Base-by-base conservation (phyloP, 2,113 vertebrate species). In the Eleginops maclovinus region DNA sequence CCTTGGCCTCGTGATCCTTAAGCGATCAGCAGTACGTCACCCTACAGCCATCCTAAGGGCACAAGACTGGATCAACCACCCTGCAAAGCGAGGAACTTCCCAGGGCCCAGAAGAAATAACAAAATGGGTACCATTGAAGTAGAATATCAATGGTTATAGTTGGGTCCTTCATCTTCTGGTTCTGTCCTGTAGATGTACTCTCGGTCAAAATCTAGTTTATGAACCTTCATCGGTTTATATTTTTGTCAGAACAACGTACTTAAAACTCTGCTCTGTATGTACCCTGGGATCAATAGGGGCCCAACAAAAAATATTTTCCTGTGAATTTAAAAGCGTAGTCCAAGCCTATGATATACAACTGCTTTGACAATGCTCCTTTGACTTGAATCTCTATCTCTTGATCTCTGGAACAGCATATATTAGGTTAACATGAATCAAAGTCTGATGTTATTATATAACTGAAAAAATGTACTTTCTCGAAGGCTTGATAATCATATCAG, bases 1-100 rank as follows among this genome's bases (percentile, higher is more conserved):
- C 81, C 81, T 69, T 77, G 66, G 78, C 74, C 93, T 93, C 66
- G 66, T 95, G 92, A 94, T 93, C 90, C 87, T 88, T 88, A 82
- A 82, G 84, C 75, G 87, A 93, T 93, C 80, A 55, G 85, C 77
- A 84, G 79, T 87, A 87, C 84, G 87, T 94, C 93, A 95, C 89
- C 90, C 87, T 77, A 36, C 46, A 93, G 90, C 88, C 86, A 92
- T 93, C 90, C 85, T 76, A 82, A 77, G 12, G 21, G 47, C 16
- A 43, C 47, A 44, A 44, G 59, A 47, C 41, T 62, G 47, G 71
- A 73, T 73, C 44, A 63, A 16, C 36, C 28, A 21, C 10, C 1
- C 3, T 36, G 22, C 31, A 61, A 51, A 72, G 56, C 17, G 56
- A 14, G 40, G 17, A 21, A 41, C 55, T 72, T 44, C 43, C 12